Conservation (phyloP, 1,140 invertebrate species). For the Drosophila sp. region DNA sequence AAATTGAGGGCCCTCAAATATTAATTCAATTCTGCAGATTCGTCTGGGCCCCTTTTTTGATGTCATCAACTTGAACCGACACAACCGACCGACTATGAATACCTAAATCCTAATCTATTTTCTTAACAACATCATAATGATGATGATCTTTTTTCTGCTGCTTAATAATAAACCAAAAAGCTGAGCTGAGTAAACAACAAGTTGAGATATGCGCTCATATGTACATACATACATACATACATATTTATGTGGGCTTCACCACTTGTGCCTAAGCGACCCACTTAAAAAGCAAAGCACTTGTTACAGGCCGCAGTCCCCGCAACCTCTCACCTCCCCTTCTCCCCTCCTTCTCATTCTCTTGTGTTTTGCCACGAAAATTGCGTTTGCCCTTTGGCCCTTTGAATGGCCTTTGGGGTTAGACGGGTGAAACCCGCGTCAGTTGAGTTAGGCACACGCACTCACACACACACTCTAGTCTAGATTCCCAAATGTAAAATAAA, state of each 20-base stretch:
- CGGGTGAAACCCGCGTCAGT: conserved; percentile 1
- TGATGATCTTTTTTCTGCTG: conserved; percentile 4
- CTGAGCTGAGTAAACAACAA: conserved; percentile 28
- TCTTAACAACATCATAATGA: conserved; percentile 6
- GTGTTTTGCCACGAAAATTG: conserved; percentile 39
- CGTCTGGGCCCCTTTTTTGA: no score
- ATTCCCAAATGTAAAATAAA: background rate
- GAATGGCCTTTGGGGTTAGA: conserved; percentile 22
- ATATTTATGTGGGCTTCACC: conserved; percentile 6
- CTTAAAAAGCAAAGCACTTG: conserved; percentile 51
- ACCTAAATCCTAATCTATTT: conserved; percentile 10
- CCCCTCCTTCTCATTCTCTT: background rate
- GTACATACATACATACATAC: background rate
- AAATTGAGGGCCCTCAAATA: no score
- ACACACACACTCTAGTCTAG: background rate
- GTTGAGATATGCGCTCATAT: conserved; percentile 14
- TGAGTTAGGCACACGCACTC: conserved; percentile 8
- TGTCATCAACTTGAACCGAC: no score
- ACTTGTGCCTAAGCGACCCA: conserved; percentile 29
- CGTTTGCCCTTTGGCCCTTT: conserved; percentile 52
- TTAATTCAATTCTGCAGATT: background rate
- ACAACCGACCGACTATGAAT: background rate
- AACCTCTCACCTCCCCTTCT: background rate
- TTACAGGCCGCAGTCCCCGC: conserved; percentile 15
- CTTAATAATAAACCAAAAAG: conserved; percentile 9